These are phyloP conservation scores for Eulemur rubriventer DNA, from an alignment of 2,797 vertebrate species.

Conservation along the genomic window DNA sequence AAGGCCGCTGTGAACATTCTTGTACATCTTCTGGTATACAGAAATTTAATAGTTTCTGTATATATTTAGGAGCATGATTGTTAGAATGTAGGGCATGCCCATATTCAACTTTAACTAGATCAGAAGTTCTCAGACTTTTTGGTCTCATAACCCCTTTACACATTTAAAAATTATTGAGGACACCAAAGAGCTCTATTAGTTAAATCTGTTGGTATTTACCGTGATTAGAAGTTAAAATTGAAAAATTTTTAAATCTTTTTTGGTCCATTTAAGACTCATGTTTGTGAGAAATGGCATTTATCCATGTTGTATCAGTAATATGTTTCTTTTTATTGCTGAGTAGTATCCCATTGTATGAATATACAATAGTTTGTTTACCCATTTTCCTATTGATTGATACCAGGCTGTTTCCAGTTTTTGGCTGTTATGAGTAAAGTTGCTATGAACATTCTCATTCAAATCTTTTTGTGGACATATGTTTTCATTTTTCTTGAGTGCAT, in stretches of 20 bases:
- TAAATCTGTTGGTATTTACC: not conserved
- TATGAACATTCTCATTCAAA: not conserved
- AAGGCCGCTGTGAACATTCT: not conserved
- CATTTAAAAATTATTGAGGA: conserved; percentile 13
- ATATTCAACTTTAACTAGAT: not conserved
- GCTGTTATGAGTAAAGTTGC: not conserved
- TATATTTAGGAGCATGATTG: not conserved
- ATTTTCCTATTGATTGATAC: not conserved
- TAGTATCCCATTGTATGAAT: not conserved
- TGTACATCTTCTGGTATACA: not conserved
- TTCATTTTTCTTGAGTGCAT: not conserved
- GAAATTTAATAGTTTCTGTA: not conserved
- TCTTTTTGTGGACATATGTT: not conserved
- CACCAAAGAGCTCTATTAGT: not conserved
- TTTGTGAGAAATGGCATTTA: not conserved
- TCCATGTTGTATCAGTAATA: not conserved
- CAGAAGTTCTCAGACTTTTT: not conserved
- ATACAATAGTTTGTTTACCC: not conserved
- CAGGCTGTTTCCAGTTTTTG: not conserved
- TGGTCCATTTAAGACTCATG: not conserved
- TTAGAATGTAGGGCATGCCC: not conserved
- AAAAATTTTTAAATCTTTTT: not conserved
- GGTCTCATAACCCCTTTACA: not conserved
- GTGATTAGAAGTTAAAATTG: not conserved
- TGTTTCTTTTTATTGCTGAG: not conserved